Conservation (phyloP, 2,888 invertebrate species). For the Agrochola circellaris region DNA sequence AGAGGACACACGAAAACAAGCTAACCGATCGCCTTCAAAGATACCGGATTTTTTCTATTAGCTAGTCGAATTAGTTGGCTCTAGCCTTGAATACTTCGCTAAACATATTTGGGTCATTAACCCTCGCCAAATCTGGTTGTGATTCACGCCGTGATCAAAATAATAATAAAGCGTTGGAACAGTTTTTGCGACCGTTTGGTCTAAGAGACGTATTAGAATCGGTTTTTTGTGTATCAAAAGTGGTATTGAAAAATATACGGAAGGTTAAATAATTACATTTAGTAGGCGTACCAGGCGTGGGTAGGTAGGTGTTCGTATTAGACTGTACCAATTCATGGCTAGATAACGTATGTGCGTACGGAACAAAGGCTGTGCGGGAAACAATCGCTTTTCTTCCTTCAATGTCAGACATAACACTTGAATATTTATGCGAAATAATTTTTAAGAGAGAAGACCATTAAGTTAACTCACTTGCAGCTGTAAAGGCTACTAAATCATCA, state of each 20-base stretch:
- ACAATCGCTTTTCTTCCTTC: conserved; percentile 70
- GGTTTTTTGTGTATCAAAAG: conserved; percentile 78
- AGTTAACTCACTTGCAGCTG: conserved; percentile 25
- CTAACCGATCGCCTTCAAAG: conserved; percentile 76
- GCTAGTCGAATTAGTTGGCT: conserved; percentile 84
- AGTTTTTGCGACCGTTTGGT: conserved; percentile 88
- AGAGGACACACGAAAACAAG: conserved; percentile 76
- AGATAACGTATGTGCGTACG: conserved; percentile 71
- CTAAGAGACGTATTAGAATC: conserved; percentile 80
- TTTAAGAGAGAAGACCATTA: conserved; percentile 33
- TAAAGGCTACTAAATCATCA: conserved; percentile 38
- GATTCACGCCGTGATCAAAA: conserved; percentile 89
- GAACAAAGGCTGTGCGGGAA: conserved; percentile 67
- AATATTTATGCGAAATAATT: conserved; percentile 43
- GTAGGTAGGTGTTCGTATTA: conserved; percentile 68
- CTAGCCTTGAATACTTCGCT: conserved; percentile 89
- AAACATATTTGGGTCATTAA: conserved; percentile 90
- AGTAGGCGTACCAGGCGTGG: conserved; percentile 77
- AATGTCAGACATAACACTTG: conserved; percentile 64
- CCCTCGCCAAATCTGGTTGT: conserved; percentile 89
- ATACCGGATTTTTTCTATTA: conserved; percentile 85
- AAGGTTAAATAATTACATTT: conserved; percentile 82
- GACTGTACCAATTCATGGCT: conserved; percentile 66
- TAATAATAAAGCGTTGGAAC: conserved; percentile 88
- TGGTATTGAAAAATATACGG: conserved; percentile 80